phyloP scores from a whole-genome alignment of 2,113 vertebrate genomes.

The Hypocryptadius cinnamomeus region DNA sequence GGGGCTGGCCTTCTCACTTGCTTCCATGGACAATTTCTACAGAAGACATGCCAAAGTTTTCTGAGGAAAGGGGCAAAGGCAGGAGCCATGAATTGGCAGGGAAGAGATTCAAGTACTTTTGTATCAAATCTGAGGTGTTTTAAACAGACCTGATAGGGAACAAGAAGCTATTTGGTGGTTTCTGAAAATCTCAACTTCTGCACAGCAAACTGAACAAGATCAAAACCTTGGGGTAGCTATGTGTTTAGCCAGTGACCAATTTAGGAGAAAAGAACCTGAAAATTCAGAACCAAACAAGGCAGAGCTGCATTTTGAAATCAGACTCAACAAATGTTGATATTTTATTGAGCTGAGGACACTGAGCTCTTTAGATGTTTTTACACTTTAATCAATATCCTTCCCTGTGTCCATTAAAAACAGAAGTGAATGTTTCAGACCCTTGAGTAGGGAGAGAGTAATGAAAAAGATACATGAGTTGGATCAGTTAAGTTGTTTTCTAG shows the following conservation, averaged over 20 bases:
- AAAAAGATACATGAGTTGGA: conserved; percentile 20
- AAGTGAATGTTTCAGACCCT: conserved; percentile 44
- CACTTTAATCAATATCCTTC: not conserved
- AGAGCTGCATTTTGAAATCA: not conserved
- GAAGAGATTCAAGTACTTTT: not conserved
- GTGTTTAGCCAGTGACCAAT: not conserved
- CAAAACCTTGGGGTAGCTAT: not conserved
- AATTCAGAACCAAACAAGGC: not conserved
- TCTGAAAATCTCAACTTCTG: not conserved
- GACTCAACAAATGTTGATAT: not conserved
- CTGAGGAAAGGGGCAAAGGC: not conserved
- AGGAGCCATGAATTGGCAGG: not conserved
- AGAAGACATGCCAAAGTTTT: not conserved
- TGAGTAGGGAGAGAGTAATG: not conserved
- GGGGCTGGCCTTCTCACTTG: not conserved
- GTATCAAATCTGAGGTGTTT: not conserved
- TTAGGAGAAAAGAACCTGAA: not conserved
- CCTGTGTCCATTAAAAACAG: conserved; percentile 21
- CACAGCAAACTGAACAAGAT: not conserved
- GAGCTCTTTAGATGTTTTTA: not conserved
- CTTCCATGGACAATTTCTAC: not conserved
- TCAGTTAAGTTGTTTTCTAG: conserved; percentile 24
- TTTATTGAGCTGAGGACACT: not conserved
- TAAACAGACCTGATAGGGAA: not conserved
- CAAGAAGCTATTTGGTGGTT: not conserved